These are phyloP conservation scores for Fulmarus glacialis DNA, from an alignment of 2,113 vertebrate species.

Conservation along the genomic window DNA sequence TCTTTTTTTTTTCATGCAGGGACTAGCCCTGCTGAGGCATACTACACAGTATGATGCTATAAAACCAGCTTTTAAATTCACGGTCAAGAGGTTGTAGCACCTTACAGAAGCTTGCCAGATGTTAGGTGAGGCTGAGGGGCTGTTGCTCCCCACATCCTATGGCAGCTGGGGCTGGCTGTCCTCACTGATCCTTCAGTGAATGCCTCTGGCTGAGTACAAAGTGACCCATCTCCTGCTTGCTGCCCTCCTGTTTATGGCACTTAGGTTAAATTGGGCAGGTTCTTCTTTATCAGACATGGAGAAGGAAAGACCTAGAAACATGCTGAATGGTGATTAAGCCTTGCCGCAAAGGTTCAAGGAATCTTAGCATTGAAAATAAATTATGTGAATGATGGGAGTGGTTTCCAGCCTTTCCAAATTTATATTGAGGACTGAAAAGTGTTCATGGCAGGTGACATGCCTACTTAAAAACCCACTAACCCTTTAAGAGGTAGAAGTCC, in stretches of 20 bases:
- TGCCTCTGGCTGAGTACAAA: accelerated
- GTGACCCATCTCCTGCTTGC: neutral
- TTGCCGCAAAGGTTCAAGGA: neutral
- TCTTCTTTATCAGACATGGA: neutral
- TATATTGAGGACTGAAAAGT: neutral
- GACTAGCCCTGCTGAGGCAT: neutral
- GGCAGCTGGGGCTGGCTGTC: neutral
- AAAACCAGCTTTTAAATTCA: neutral
- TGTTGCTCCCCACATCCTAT: accelerated
- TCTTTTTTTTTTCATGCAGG: neutral
- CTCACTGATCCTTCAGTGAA: neutral
- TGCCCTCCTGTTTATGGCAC: neutral
- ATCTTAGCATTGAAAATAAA: neutral
- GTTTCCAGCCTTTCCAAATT: neutral
- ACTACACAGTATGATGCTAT: neutral
- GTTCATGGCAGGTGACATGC: neutral
- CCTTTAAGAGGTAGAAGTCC: neutral
- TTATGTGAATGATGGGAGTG: accelerated
- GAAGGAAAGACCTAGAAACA: neutral
- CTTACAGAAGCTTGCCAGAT: neutral
- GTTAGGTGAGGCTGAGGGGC: neutral
- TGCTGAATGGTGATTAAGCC: neutral
- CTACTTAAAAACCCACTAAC: neutral
- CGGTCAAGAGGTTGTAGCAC: neutral
- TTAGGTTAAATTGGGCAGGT: neutral